Evolutionary conservation across 2,888 invertebrate species (phyloP), one percentile per base, ranked within the genome.

Genomic region (Netelia fuscicornis): DNA sequence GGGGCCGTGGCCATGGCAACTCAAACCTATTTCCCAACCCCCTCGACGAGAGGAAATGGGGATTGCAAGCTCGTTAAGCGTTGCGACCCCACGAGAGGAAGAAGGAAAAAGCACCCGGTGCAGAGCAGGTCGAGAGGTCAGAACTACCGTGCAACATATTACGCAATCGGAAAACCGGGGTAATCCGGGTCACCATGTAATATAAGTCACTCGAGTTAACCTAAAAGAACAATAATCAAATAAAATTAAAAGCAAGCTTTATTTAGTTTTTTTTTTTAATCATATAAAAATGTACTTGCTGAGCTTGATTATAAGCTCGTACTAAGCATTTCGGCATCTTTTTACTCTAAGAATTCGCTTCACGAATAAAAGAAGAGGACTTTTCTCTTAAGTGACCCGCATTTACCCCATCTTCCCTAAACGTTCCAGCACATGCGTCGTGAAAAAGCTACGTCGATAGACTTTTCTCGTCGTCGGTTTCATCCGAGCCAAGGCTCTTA

Each of bases 1-100:
- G 60, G 56, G 72, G 83, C 52, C 48, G 86, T 84, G 81, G 52
- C 84, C 86, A 84, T 86, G 74, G 75, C 71, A 81, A 86, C 86
- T 62, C 65, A n/a, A 74, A 13, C 64, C 75, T 58, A 17, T 64
- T 48, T 64, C 30, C 37, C 25, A 62, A 17, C 30, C 62, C 78
- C 17, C 62, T 52, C 44, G 8, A 79, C 62, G 67, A 52, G 10
- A 48, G 44, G 37, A 78, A 70, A 65, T 25, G 74, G 44, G 75
- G 30, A 75, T 84, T 77, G 81, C 75, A 74, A 67, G 48, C 70
- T 84, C 84, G 84, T 86, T 78, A 70, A 81, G 84, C 70, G 77
- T 65, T 56, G 68, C 81, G 75, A 37, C 64, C 84, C 81, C 86
- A 67, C 30, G 78, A 75, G 71, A 75, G 74, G 74, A 56, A 62